These are phyloP conservation scores for Rhynchotus rufescens DNA, from an alignment of 2,797 vertebrate genomes.

Conservation along the genomic window DNA sequence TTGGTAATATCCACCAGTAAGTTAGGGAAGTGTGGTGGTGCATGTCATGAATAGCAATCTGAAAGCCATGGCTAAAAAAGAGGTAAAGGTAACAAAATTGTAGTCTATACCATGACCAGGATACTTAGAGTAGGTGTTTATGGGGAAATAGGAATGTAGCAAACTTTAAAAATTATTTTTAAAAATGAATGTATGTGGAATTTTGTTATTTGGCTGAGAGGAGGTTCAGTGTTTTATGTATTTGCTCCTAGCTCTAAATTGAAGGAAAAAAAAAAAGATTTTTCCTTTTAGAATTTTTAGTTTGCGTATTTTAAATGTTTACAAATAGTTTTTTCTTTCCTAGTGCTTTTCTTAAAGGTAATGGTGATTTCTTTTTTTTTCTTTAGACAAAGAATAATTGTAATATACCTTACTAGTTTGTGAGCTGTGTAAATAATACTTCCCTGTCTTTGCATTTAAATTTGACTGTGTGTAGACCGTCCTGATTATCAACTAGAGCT, in stretches of 20 bases:
- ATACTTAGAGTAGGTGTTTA: neutral
- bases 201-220: neutral
- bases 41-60: neutral
- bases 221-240: neutral
- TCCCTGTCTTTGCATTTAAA: neutral
- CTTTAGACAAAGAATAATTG: neutral
- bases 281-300: neutral
- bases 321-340: neutral
- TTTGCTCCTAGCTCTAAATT: neutral
- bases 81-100: neutral
- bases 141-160: neutral
- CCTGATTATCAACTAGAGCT: neutral
- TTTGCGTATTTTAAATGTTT: neutral
- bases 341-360: neutral
- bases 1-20: neutral
- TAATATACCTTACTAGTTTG: neutral
- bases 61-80: neutral
- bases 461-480: neutral
- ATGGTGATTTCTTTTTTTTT: neutral
- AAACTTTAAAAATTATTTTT: neutral
- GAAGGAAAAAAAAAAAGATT: neutral
- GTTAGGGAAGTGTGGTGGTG: neutral
- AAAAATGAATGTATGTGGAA: neutral
- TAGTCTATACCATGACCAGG: neutral
- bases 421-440: neutral